phyloP scores from a whole-genome alignment of 2,113 vertebrate species.

The Oncorhynchus keta region DNA sequence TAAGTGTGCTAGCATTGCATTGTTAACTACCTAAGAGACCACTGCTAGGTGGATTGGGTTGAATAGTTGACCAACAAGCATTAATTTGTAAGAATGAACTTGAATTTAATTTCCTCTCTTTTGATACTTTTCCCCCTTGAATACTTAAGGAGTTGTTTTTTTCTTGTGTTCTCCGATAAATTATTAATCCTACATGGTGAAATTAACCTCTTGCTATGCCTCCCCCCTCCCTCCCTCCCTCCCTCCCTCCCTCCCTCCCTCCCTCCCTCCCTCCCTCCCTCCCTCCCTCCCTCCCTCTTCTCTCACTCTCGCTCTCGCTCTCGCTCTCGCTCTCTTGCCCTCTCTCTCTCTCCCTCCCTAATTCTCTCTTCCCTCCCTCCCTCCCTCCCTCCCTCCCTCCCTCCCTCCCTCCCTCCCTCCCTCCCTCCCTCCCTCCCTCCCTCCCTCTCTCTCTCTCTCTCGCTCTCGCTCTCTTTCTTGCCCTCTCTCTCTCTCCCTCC shows the following conservation, averaged over 20 bases:
- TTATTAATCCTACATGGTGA: neutral
- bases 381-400: no score
- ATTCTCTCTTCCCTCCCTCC: no score
- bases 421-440: neutral
- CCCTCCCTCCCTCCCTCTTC: no score
- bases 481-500: neutral
- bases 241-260: no score
- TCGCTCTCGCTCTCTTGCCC: neutral
- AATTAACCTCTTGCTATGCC: neutral
- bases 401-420: neutral
- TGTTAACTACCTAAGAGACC: constrained; percentile 9
- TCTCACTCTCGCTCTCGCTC: no score
- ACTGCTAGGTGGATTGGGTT: neutral
- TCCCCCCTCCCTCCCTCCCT: neutral
- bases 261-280: neutral
- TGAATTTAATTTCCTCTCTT: neutral
- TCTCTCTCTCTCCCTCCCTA: no score
- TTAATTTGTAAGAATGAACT: neutral
- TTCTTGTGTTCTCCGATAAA: neutral
- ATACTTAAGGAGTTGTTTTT: neutral
- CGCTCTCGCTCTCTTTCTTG: neutral
- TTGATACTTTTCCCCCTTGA: neutral
- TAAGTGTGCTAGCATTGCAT: neutral
- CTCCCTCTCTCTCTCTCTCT: neutral
- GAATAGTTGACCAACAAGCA: neutral